Base-by-base conservation (phyloP, 2,113 vertebrate genomes). In the Cyphomyrus discorhynchus region DNA sequence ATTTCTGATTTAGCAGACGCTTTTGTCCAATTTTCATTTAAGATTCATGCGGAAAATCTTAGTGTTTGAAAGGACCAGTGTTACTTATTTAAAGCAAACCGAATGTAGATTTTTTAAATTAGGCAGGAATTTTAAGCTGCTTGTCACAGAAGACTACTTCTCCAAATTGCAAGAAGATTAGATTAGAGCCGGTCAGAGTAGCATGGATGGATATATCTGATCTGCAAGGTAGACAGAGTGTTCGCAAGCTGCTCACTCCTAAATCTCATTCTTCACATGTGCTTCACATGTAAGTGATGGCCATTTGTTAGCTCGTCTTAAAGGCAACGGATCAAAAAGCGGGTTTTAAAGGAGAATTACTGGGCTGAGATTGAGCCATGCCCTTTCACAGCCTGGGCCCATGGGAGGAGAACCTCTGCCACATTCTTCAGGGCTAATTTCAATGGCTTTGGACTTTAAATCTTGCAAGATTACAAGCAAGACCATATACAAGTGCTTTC, bases 161-260 rank as follows among this genome's bases (percentile, higher is more conserved):
- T 39, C 74, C 74, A 80, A 80, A 80, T 80, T 80, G 74, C 74
- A 80, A 80, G 74, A 80, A 80, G 74, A 80, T 80, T 80, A 80
- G 74, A 80, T 80, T 80, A 80, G 74, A 42, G 74, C 74, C 15
- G 5, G 74, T 80, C 74, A 80, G 13, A 80, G 74, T 80, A 80
- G 74, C 74, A 80, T 19, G 74, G 74, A 80, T 42, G 31, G 35
- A 80, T 80, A 80, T 80, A 80, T 80, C 74, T 80, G 74, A 80
- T 80, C 74, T 80, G 74, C 74, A 80, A 80, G 74, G 35, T 80
- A 80, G 74, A 80, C 74, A 80, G 35, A 77, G 31, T 77, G 35
- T 77, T 77, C 10, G 15, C 74, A 77, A 77, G 74, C 35, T 80
- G 74, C 35, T 80, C 74, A 80, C 15, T 80, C 15, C 74, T 42